Conservation (phyloP, 2,797 vertebrate species). For the Botia kubotai region DNA sequence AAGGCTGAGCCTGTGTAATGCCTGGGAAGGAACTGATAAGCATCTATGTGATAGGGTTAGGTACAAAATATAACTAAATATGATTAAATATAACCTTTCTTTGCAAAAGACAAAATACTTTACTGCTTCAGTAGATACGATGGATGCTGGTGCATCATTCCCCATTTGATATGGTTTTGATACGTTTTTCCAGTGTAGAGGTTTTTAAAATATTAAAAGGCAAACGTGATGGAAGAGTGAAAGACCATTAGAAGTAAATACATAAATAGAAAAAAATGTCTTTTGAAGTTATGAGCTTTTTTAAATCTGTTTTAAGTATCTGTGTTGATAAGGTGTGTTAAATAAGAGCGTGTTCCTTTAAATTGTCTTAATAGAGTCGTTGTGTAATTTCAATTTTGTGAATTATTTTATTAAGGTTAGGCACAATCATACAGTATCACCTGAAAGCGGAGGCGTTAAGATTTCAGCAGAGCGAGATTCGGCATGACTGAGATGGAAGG, state of each 20-base stretch:
- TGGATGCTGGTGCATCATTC: conserved; percentile 4
- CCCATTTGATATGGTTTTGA: background rate
- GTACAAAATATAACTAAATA: too few relatives aligned
- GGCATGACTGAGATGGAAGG: background rate
- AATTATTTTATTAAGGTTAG: conserved; percentile 25
- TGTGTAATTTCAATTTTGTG: conserved; percentile 26
- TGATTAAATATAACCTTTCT: too few relatives aligned
- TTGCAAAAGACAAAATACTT: background rate
- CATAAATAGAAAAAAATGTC: background rate
- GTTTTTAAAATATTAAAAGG: background rate
- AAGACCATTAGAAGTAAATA: conserved; percentile 1
- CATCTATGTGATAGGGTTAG: too few relatives aligned
- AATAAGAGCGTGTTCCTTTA: conserved; percentile 2
- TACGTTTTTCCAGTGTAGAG: background rate
- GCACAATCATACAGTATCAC: conserved; percentile 48
- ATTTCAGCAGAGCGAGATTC: background rate
- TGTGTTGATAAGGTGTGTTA: conserved; percentile 14
- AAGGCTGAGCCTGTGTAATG: too few relatives aligned
- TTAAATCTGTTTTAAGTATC: conserved; percentile 17
- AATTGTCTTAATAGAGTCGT: conserved; percentile 12
- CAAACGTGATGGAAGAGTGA: background rate
- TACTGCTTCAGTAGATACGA: background rate
- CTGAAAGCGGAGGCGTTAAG: background rate
- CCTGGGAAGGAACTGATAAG: too few relatives aligned
- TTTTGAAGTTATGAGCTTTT: background rate